A percentile compares a stretch with the other conserved stretches of the same genome.
These are phyloP conservation scores for Ciconia stormi DNA, from an alignment of 2,113 vertebrate genomes.

Conservation along the genomic window DNA sequence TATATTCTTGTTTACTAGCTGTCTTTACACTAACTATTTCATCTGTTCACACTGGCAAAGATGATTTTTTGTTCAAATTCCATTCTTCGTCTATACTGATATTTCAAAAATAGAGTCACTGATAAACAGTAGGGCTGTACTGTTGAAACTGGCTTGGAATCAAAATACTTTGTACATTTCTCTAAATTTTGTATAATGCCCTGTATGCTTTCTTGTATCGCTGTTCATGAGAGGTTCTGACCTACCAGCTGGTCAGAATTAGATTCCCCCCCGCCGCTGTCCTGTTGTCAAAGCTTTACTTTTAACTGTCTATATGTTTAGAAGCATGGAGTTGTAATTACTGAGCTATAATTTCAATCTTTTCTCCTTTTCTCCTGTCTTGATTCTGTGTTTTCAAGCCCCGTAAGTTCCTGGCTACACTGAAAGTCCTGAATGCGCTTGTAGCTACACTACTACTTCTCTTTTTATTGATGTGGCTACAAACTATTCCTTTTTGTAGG, in stretches of 20 bases:
- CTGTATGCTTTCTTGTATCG: background rate
- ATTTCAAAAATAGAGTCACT: background rate
- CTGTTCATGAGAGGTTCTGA: background rate
- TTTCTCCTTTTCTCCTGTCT: background rate
- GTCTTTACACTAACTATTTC: background rate
- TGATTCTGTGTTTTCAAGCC: background rate
- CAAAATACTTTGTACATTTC: background rate
- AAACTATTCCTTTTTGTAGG: background rate
- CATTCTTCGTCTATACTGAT: background rate
- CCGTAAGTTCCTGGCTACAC: background rate
- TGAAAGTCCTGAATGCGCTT: background rate
- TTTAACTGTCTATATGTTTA: background rate
- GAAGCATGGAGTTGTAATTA: background rate
- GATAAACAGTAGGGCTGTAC: background rate
- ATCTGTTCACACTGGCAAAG: background rate
- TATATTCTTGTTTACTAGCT: background rate
- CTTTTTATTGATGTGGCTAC: background rate
- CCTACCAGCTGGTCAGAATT: background rate
- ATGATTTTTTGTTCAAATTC: background rate
- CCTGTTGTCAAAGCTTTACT: background rate
- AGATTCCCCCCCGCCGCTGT: fast-evolving
- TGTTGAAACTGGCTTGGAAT: background rate
- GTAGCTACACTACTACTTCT: background rate
- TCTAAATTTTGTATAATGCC: background rate
- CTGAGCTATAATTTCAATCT: background rate